Base-by-base conservation (phyloP, 2,888 invertebrate species). In the Tryphoninae sp. region DNA sequence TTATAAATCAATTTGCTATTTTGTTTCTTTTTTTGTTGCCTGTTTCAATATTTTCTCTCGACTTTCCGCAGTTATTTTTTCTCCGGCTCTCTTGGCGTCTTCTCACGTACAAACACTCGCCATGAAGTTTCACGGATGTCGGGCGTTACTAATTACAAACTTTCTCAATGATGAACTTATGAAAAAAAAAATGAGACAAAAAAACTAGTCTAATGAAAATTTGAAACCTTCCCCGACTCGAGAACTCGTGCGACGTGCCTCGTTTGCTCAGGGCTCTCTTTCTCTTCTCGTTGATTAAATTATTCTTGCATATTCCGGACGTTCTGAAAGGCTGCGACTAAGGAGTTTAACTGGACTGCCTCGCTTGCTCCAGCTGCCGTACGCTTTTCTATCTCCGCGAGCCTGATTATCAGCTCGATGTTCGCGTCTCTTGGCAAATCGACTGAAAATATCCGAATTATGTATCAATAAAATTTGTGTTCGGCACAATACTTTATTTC, bases 351-450 rank as follows among this genome's bases (percentile, higher is more conserved):
- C 92, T 99, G 99, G 62, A 98, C 94, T 85, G 96, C 95, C 92
- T 99, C 99, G 90, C 95, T 96, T 83, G 97, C 96, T 33, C 99
- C 99, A 82, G 95, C 94, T 0, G 97, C 93, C 45, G 99, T 93
- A 49, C 98, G 94, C 89, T 96, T 95, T 92, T 99, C 99, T 74
- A 98, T 95, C 85, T 97, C 96, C 1, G 98, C 96, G 95, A 99
- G 94, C 92, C 97, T 96, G 61, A 96, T 95, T 71, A 99, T 92
- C 40, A 99, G 92, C 82, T 95, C 93, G 76, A 97, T 95, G 87
- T 97, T 92, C 49, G 97, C 95, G 59, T 95, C 94, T 72, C 96
- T 94, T 0, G 98, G 97, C 69, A 99, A 94, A 89, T 98, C 98
- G 92, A 98, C 98, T 98, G 93, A 77, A 94, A 82, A 82, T 40